Conservation (phyloP, 1,140 invertebrate species). For the Drosophila varians region DNA sequence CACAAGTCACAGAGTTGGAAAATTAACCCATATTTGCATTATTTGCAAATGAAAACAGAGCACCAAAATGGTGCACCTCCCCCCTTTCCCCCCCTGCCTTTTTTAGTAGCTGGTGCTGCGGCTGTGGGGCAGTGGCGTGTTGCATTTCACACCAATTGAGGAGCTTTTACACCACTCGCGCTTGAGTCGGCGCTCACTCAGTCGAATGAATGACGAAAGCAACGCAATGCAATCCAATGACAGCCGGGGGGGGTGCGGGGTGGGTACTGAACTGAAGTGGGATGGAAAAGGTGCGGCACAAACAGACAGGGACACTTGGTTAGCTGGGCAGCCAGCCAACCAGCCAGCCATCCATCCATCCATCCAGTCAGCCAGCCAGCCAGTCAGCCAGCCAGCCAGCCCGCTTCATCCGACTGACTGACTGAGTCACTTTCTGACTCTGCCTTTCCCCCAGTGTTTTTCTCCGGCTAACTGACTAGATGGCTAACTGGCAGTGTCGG, state of each 20-base stretch:
- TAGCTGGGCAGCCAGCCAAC: conserved; percentile 57
- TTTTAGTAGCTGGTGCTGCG: neutral
- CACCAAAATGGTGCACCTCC: neutral
- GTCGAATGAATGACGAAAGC: conserved; percentile 77
- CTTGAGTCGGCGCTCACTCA: conserved; percentile 72
- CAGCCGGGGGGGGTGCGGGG: conserved; percentile 2
- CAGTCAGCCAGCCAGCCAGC: conserved; percentile 40
- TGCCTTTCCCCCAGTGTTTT: neutral
- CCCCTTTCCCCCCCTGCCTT: neutral
- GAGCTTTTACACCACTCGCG: conserved; percentile 58
- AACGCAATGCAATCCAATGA: conserved; percentile 42
- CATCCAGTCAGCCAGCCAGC: conserved; percentile 53
- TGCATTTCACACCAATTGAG: conserved; percentile 79
- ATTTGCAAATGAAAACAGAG: conserved; percentile 56
- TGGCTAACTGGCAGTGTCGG: conserved; percentile 60
- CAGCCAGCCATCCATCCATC: conserved; percentile 19
- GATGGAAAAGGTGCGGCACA: neutral
- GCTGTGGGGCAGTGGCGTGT: conserved; percentile 52
- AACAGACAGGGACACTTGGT: conserved; percentile 46
- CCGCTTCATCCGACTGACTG: conserved; percentile 36
- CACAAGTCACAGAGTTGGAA: conserved; percentile 67
- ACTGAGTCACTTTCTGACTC: neutral
- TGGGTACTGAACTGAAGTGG: neutral
- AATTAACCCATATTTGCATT: conserved; percentile 73
- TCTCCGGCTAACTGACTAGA: conserved; percentile 31